phyloP scores from a whole-genome alignment of 2,113 vertebrate genomes.

The Apteryx owenii region DNA sequence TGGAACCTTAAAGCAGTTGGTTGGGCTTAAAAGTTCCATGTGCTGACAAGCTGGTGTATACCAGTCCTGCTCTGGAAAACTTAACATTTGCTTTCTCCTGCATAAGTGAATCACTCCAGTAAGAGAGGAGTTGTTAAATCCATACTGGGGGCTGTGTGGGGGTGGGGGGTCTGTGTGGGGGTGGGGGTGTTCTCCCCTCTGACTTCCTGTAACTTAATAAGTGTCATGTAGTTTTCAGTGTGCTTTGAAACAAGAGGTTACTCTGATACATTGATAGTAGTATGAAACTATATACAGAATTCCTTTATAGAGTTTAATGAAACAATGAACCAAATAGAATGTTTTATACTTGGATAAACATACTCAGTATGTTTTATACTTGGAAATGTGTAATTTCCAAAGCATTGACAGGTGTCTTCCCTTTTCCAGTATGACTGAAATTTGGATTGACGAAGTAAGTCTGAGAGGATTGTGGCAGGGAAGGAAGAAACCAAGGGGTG shows the following conservation, averaged over 20 bases:
- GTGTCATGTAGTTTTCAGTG: not conserved
- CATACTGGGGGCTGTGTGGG: not conserved
- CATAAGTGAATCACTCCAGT: not conserved
- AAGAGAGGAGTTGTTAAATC: not conserved
- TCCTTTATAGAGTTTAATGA: not conserved
- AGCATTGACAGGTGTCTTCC: not conserved
- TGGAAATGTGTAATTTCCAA: not conserved
- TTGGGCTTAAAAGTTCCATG: not conserved
- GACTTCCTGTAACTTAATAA: not conserved
- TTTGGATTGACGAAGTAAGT: not conserved
- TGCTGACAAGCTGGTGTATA: not conserved
- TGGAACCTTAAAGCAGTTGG: not conserved
- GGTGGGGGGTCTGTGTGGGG: no score
- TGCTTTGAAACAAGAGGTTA: not conserved
- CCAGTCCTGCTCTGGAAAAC: not conserved
- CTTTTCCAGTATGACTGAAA: not conserved
- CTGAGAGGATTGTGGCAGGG: not conserved
- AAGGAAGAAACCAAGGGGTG: not conserved
- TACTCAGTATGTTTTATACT: not conserved
- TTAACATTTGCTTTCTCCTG: not conserved
- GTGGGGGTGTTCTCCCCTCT: not conserved
- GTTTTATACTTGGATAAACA: no score
- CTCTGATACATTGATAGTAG: not conserved
- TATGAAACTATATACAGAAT: not conserved
- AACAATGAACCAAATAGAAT: not conserved